Conservation (phyloP, 2,888 invertebrate species). For the Matsumyia berberina region DNA sequence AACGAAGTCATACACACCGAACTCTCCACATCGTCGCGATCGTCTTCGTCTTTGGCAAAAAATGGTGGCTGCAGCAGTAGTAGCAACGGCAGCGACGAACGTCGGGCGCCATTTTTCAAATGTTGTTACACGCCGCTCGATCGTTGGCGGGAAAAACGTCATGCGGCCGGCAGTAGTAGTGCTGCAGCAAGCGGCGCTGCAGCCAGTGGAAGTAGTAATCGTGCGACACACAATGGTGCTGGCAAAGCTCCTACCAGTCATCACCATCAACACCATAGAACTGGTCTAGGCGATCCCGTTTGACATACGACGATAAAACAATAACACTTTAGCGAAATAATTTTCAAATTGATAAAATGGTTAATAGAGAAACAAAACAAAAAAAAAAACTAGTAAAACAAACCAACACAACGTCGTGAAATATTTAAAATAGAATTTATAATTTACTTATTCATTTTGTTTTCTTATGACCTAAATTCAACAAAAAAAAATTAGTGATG, state of each 20-base stretch:
- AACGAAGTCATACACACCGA: slow-evolving; percentile 82
- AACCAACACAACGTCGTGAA: slow-evolving; percentile 54
- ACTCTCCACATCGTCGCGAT: slow-evolving; percentile 81
- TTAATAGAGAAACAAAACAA: slow-evolving; percentile 35
- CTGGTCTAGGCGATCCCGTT: slow-evolving; percentile 78
- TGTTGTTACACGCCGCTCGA: slow-evolving; percentile 84
- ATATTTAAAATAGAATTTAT: slow-evolving; percentile 48
- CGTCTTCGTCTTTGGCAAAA: slow-evolving; percentile 78
- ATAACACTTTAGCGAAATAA: slow-evolving; percentile 77
- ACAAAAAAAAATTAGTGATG: slow-evolving; percentile 23
- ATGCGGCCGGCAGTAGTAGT: slow-evolving; percentile 59
- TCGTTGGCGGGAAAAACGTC: slow-evolving; percentile 82
- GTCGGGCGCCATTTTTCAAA: slow-evolving; percentile 82
- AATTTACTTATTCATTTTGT: slow-evolving; percentile 32
- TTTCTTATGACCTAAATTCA: slow-evolving; percentile 36
- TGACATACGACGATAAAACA: slow-evolving; percentile 78
- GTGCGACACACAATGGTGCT: slow-evolving; percentile 45
- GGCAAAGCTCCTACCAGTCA: slow-evolving; percentile 55
- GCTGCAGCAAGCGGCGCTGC: slow-evolving; percentile 45
- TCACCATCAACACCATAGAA: slow-evolving; percentile 67
- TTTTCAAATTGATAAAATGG: slow-evolving; percentile 63
- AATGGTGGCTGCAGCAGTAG: slow-evolving; percentile 78
- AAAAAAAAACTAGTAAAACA: not conserved
- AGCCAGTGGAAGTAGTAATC: slow-evolving; percentile 51
- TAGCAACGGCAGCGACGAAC: slow-evolving; percentile 78